Conservation (phyloP, 2,113 vertebrate species). For the Lasiurus borealis region DNA sequence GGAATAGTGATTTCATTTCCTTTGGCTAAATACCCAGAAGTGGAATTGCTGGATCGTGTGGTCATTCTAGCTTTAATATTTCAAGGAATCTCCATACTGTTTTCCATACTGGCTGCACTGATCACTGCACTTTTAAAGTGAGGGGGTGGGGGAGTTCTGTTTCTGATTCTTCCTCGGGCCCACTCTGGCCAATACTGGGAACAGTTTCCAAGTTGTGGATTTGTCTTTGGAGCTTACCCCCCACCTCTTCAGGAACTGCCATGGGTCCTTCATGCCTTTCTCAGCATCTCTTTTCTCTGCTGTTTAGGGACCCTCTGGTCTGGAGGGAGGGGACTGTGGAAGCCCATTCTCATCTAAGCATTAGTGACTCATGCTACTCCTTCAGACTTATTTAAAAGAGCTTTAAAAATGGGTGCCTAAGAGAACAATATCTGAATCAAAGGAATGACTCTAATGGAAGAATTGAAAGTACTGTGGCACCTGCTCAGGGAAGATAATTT, state of each 20-base stretch:
- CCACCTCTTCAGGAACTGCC: accelerated
- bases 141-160: not conserved
- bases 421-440: not conserved
- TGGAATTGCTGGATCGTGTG: not conserved
- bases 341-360: not conserved
- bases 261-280: not conserved
- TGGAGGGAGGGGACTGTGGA: not conserved
- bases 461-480: not conserved
- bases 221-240: not conserved
- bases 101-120: not conserved
- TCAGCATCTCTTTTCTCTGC: not conserved
- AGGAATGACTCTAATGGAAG: not conserved
- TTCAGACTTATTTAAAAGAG: not conserved
- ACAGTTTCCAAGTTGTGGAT: not conserved
- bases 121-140: not conserved
- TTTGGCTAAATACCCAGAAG: not conserved
- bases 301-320: not conserved
- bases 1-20: not conserved
- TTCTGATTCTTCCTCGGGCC: not conserved
- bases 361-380: not conserved
- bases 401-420: not conserved
- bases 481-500: not conserved
- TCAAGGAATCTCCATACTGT: not conserved
- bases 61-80: not conserved
- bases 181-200: accelerated